These are phyloP conservation scores for Aplysina aerophoba DNA, from an alignment of 37 sponge, comb jelly and placozoan genomes.

Conservation along the genomic window DNA sequence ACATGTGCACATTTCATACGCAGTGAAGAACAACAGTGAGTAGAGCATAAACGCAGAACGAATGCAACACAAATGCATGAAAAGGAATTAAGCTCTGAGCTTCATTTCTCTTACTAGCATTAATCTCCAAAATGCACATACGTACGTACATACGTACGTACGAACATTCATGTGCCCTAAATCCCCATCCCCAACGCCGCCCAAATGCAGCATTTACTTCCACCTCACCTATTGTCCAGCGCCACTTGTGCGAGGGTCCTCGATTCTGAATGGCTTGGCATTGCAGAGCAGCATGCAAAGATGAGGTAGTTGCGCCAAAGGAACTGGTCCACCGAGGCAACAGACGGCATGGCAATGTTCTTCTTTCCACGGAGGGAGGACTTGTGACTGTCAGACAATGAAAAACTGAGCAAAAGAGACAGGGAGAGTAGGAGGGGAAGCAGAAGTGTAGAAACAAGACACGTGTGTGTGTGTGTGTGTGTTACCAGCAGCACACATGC, in stretches of 20 bases:
- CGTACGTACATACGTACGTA: too few relatives aligned
- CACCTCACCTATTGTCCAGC: background rate
- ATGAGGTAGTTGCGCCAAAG: constrained; percentile 94
- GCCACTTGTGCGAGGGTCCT: background rate
- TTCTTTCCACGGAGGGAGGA: constrained; percentile 45
- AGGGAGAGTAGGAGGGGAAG: background rate
- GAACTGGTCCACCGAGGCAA: constrained; percentile 78
- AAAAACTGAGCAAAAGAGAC: background rate
- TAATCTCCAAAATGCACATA: too few relatives aligned
- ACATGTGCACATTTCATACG: too few relatives aligned
- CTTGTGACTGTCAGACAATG: background rate
- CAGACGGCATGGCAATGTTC: constrained; percentile 20
- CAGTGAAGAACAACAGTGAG: too few relatives aligned
- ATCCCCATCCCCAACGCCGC: too few relatives aligned
- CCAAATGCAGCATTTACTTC: too few relatives aligned
- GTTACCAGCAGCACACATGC: too few relatives aligned
- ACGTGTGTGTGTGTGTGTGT: background rate
- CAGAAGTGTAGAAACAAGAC: background rate
- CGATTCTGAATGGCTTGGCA: constrained; percentile 16
- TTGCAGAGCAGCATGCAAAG: constrained; percentile 84
- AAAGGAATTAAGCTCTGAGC: too few relatives aligned
- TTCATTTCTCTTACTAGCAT: too few relatives aligned
- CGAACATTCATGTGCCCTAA: too few relatives aligned
- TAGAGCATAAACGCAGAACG: too few relatives aligned
- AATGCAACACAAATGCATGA: too few relatives aligned